Evolutionary conservation across 2,113 vertebrate genomes (phyloP).

Genomic region (Pseudopodoces humilis): DNA sequence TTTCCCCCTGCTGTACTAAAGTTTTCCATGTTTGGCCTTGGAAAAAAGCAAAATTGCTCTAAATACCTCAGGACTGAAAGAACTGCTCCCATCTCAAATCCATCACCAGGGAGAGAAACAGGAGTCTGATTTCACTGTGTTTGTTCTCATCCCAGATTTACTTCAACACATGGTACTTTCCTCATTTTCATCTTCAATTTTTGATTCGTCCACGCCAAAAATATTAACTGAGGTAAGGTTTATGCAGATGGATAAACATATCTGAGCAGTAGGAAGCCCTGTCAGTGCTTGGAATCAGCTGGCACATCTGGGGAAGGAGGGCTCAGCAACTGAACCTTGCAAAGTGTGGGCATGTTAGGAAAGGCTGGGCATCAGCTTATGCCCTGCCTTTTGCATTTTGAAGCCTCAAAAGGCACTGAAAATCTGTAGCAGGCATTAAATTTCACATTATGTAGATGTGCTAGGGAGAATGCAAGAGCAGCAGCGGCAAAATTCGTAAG

Average conservation of each 20-base stretch:
- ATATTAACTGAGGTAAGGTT: not conserved
- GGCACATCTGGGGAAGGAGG: not conserved
- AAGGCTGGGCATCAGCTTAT: not conserved
- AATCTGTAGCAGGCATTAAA: not conserved
- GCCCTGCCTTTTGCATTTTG: not conserved
- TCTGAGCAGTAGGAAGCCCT: not conserved
- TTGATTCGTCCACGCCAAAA: not conserved
- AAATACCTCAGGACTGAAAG: not conserved
- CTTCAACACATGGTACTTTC: not conserved
- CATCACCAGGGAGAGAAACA: not conserved
- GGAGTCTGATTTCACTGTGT: not conserved
- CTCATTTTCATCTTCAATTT: not conserved
- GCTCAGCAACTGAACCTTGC: not conserved
- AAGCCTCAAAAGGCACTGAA: not conserved
- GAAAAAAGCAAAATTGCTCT: not conserved
- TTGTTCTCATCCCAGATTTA: not conserved
- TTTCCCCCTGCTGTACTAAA: not conserved
- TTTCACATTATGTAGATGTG: not conserved
- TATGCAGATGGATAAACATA: not conserved
- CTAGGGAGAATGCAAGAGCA: not conserved
- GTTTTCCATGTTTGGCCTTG: not conserved
- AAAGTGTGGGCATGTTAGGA: not conserved
- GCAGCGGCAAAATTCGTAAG: not conserved
- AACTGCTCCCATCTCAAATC: not conserved
- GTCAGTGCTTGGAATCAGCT: not conserved